Evolutionary conservation across 2,888 invertebrate species (phyloP).

Genomic region (Brenthis daphne): DNA sequence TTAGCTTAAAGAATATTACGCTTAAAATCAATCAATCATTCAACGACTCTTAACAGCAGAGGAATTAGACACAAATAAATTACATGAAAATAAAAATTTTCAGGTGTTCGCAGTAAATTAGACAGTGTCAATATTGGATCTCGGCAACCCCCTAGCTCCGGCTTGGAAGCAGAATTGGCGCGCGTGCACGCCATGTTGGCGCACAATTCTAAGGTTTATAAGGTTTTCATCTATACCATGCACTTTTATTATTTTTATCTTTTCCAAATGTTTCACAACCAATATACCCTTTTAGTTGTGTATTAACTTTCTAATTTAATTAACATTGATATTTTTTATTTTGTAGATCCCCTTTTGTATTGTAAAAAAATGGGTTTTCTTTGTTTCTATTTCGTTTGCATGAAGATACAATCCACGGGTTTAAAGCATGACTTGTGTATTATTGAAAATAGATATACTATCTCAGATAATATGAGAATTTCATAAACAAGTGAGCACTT

Average conservation of each 20-base stretch:
- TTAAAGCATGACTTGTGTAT: too few relatives aligned
- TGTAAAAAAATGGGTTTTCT: background rate
- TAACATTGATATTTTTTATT: background rate
- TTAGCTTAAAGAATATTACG: too few relatives aligned
- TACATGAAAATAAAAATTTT: conserved; percentile 18
- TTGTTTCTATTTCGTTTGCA: too few relatives aligned
- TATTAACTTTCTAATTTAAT: background rate
- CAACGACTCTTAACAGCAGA: too few relatives aligned
- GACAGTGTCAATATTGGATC: conserved; percentile 57
- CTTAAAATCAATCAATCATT: too few relatives aligned
- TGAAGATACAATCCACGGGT: too few relatives aligned
- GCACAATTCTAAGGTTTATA: conserved; percentile 94
- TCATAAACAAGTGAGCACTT: too few relatives aligned
- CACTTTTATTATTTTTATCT: conserved; percentile 60
- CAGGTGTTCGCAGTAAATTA: conserved; percentile 71
- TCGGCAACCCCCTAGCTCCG: conserved; percentile 38
- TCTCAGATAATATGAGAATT: too few relatives aligned
- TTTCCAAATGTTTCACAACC: background rate
- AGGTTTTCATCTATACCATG: conserved; percentile 84
- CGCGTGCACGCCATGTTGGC: conserved; percentile 93
- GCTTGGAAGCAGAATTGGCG: conserved; percentile 90
- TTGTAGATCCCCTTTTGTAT: background rate
- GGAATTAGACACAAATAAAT: background rate
- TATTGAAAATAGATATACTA: too few relatives aligned
- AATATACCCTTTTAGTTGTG: background rate